Evolutionary conservation across 2,888 invertebrate species (phyloP).

Genomic region (Metellina segmentata): DNA sequence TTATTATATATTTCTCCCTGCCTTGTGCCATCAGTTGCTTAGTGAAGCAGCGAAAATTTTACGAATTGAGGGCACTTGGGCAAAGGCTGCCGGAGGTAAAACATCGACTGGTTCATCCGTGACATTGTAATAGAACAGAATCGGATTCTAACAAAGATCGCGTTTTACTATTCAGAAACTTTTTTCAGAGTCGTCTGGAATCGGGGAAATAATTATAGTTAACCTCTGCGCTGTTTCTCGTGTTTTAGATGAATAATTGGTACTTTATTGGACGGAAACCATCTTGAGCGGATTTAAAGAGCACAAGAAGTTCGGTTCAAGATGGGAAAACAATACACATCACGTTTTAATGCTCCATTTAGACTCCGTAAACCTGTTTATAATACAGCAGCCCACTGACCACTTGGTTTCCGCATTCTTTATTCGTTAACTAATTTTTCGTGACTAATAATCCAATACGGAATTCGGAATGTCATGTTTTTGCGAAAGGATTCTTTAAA

Average conservation of each 20-base stretch:
- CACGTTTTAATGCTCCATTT: neutral
- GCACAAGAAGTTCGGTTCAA: no score
- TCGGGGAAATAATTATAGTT: neutral
- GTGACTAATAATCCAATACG: neutral
- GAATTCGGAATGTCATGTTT: neutral
- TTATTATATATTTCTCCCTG: neutral
- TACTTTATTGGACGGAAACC: neutral
- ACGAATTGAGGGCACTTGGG: conserved; percentile 61
- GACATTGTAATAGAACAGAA: conserved; percentile 38
- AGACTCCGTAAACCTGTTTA: neutral
- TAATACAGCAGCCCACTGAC: neutral
- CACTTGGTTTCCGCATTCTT: conserved; percentile 1
- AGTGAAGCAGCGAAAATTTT: conserved; percentile 52
- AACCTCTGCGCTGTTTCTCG: neutral
- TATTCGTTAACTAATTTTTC: neutral
- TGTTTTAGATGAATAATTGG: neutral
- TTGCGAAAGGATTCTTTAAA: neutral
- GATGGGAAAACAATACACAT: no score
- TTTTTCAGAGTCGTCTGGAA: neutral
- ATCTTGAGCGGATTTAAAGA: neutral
- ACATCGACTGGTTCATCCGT: conserved; percentile 42
- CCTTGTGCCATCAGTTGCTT: conserved; percentile 4
- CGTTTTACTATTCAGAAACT: conserved; percentile 11
- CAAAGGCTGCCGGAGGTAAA: conserved; percentile 28
- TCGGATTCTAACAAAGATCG: neutral